A percentile compares a stretch with the other conserved stretches of the same genome.
Conservation (phyloP, 1,140 invertebrate genomes). For the Pseudobourletiella spinata region DNA sequence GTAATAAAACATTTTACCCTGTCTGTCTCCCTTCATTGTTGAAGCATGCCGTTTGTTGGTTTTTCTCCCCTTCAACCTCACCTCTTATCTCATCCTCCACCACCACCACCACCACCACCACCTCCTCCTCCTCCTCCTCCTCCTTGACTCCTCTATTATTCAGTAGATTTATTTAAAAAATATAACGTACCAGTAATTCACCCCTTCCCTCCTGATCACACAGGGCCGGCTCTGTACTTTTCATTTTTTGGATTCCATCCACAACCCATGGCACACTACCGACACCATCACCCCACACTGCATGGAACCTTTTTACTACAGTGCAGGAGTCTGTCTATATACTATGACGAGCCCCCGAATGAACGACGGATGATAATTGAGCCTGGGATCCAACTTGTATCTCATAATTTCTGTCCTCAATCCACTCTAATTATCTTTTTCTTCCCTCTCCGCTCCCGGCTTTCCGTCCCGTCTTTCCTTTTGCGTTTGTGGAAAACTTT, state of each 20-base stretch:
- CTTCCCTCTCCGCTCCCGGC: neutral
- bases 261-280: too few species aligned
- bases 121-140: neutral
- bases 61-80: too few species aligned
- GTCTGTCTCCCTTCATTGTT: too few species aligned
- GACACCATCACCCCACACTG: too few species aligned
- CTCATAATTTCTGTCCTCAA: neutral
- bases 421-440: conserved; percentile 1
- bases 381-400: too few species aligned
- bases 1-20: too few species aligned
- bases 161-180: conserved; percentile 1
- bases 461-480: neutral
- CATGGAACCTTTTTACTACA: too few species aligned
- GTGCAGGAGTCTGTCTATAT: too few species aligned
- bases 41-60: too few species aligned
- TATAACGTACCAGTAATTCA: neutral
- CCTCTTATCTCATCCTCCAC: neutral
- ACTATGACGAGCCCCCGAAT: too few species aligned
- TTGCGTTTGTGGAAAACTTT: neutral
- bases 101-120: too few species aligned
- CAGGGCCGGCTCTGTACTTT: neutral
- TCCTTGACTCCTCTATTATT: neutral
- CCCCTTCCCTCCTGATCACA: conserved; percentile 1
- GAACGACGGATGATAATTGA: too few species aligned
- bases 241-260: neutral